phyloP scores from a whole-genome alignment of 2,113 vertebrate genomes.

The Nothoprocta pentlandii region DNA sequence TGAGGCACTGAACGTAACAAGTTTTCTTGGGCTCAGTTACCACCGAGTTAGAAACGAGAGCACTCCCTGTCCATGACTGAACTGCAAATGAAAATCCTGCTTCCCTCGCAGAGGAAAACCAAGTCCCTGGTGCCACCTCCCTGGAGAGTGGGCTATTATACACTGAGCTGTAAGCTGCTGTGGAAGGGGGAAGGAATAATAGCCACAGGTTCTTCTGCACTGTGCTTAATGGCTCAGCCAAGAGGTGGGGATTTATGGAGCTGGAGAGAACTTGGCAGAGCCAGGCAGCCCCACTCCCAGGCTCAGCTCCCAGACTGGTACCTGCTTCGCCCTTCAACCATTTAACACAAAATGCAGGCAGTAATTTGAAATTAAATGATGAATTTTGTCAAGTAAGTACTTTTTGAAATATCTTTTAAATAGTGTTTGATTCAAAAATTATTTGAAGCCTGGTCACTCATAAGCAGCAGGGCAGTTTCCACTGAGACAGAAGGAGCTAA shows the following conservation, averaged over 20 bases:
- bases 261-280: background rate
- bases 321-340: background rate
- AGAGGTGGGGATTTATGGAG: background rate
- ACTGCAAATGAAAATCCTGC: background rate
- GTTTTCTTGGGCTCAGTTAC: background rate
- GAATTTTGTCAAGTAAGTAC: constrained; percentile 38
- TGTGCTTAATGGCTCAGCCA: background rate
- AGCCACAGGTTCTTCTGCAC: background rate
- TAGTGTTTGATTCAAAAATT: constrained; percentile 54
- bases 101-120: background rate
- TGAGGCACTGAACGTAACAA: background rate
- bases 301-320: background rate
- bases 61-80: background rate
- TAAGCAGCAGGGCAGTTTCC: constrained; percentile 64
- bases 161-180: background rate
- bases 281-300: background rate
- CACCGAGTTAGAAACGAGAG: background rate
- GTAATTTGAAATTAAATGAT: constrained; percentile 58
- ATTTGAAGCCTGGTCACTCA: constrained; percentile 53
- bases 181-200: background rate
- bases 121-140: background rate
- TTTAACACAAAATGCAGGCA: constrained; percentile 18
- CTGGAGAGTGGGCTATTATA: background rate
- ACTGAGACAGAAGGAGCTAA: constrained; percentile 57
- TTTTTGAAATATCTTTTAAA: constrained; percentile 57